Conservation (phyloP, 2,888 invertebrate genomes). For the Meteorus cinctellus region DNA sequence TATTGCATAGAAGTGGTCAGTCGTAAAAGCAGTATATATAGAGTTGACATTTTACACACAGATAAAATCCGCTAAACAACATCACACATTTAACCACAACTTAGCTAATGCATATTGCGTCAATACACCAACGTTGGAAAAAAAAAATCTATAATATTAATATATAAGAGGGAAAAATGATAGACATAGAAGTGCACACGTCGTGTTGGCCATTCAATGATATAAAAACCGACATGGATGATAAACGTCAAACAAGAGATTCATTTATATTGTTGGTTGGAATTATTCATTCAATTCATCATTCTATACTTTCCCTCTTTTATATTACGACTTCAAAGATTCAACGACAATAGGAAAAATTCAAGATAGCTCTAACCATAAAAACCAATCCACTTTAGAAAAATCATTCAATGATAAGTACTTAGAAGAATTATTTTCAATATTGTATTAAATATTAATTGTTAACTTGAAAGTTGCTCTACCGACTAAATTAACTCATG, state of each 20-base stretch:
- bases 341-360: background rate
- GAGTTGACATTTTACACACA: background rate
- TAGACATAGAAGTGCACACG: slow-evolving; percentile 1
- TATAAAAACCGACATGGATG: slow-evolving; percentile 35
- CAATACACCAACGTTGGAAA: background rate
- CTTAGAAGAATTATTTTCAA: too few relatives aligned
- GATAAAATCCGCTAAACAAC: slow-evolving; percentile 36
- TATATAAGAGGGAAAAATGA: slow-evolving; percentile 8
- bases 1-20: background rate
- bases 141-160: background rate
- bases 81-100: slow-evolving; percentile 4
- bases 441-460: too few relatives aligned
- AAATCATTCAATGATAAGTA: too few relatives aligned
- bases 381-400: too few relatives aligned
- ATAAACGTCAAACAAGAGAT: slow-evolving; percentile 42
- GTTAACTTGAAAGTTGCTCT: too few relatives aligned
- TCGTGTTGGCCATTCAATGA: slow-evolving; percentile 41
- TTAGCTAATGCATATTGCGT: slow-evolving; percentile 15
- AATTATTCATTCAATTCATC: slow-evolving; percentile 35
- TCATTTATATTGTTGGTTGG: slow-evolving; percentile 28
- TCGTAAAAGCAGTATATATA: background rate
- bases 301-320: too few relatives aligned
- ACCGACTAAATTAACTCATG: too few relatives aligned
- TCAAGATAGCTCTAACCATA: too few relatives aligned
- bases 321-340: slow-evolving; percentile 19